Conservation (phyloP, 2,888 invertebrate genomes). For the Cheilosia scutellata region DNA sequence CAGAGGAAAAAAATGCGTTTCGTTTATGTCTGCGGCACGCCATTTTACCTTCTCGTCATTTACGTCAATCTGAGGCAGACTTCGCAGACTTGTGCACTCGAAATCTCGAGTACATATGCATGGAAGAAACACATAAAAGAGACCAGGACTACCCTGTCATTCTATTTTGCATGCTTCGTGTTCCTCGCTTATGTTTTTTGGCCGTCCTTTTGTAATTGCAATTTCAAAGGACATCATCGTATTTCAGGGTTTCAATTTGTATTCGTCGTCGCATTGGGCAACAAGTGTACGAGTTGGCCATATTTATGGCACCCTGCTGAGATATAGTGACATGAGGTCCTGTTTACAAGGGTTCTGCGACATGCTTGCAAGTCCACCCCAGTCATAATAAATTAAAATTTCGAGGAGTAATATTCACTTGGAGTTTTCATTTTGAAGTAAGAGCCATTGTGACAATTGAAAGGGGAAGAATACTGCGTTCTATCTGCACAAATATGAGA, state of each 20-base stretch:
- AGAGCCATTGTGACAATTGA: constrained; percentile 44
- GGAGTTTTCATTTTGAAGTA: constrained; percentile 63
- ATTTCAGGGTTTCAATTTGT: constrained; percentile 45
- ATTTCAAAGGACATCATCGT: constrained; percentile 47
- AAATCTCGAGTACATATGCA: constrained; percentile 34
- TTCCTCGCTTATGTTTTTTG: not conserved
- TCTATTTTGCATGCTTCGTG: constrained; percentile 14
- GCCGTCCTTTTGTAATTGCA: constrained; percentile 46
- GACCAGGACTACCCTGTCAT: constrained; percentile 23
- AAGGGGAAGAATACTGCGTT: constrained; percentile 27
- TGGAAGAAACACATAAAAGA: constrained; percentile 44
- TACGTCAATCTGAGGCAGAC: constrained; percentile 40
- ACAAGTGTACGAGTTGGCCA: constrained; percentile 72
- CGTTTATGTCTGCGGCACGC: constrained; percentile 27
- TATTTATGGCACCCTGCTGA: constrained; percentile 62
- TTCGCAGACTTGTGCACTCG: constrained; percentile 43
- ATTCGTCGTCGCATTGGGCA: constrained; percentile 54
- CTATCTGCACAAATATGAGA: constrained; percentile 14
- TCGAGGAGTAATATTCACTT: constrained; percentile 40
- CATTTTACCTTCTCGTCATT: constrained; percentile 52
- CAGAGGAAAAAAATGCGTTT: not conserved
- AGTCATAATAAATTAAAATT: constrained; percentile 37
- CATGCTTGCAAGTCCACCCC: not conserved
- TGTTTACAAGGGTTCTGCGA: constrained; percentile 42
- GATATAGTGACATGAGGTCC: constrained; percentile 15